Evolutionary conservation across 2,113 vertebrate genomes (phyloP).

Genomic region (Onychostruthus taczanowskii): DNA sequence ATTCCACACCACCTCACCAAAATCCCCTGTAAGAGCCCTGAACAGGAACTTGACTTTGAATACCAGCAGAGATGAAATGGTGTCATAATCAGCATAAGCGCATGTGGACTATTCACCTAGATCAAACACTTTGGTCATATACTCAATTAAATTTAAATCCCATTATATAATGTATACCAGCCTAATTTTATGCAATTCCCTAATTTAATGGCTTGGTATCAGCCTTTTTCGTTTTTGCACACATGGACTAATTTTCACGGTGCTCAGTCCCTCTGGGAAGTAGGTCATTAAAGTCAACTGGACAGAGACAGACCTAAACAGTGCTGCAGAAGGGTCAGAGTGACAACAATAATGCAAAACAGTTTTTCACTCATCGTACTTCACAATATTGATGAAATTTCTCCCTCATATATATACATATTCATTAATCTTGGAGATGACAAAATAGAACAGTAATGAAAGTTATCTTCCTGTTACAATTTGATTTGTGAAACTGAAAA

Average conservation of each 20-base stretch:
- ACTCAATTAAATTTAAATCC: slow-evolving; percentile 71
- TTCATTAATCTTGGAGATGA: background rate
- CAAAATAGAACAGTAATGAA: background rate
- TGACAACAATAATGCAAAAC: background rate
- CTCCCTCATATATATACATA: background rate
- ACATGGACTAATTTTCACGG: slow-evolving; percentile 55
- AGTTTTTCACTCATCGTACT: background rate
- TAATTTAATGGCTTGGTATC: slow-evolving; percentile 62
- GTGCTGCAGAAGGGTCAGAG: background rate
- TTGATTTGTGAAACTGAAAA: background rate
- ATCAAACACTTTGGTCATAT: slow-evolving; percentile 61
- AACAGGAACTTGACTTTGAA: slow-evolving; percentile 10
- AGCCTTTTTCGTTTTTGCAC: slow-evolving; percentile 50
- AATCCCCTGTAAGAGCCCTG: background rate
- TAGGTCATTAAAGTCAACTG: slow-evolving; percentile 61
- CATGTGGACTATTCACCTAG: slow-evolving; percentile 44
- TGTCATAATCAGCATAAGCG: slow-evolving; percentile 62
- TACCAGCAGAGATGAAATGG: slow-evolving; percentile 31
- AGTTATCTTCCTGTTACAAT: background rate
- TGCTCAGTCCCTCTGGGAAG: slow-evolving; percentile 49
- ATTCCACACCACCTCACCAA: background rate
- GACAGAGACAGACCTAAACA: slow-evolving; percentile 20
- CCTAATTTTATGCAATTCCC: slow-evolving; percentile 64
- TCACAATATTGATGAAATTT: background rate
- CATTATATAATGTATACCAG: slow-evolving; percentile 63